Base-by-base conservation (phyloP, 1,140 invertebrate species). In the Bradysia coprophila region DNA sequence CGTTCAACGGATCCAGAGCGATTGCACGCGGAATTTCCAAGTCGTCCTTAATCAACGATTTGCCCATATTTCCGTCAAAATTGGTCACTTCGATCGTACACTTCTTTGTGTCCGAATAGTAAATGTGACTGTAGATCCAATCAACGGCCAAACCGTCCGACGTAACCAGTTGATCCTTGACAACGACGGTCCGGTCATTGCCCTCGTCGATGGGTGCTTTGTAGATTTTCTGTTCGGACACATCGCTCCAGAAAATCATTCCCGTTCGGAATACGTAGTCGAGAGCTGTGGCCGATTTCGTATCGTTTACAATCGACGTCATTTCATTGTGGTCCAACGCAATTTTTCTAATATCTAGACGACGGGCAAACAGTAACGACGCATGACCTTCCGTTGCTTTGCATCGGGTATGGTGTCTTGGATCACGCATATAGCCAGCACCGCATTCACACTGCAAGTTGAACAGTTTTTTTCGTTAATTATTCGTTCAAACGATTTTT, bases 91-190 rank as follows among this genome's bases (percentile, higher is more conserved):
- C 79, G 49, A 96, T 95, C 18, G 78, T 87, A 59, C 94, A 87
- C 49, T 81, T 83, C 22, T 81, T 81, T 3, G 88, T 85, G 56
- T 95, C 89, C 0, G 90, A 96, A 85, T 92, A 97, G 65, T 97
- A 98, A 38, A 98, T 73, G 49, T 95, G 84, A 59, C 84, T 82
- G 61, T 96, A 91, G 40, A 97, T 81, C 93, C 93, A 97, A 63
- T 98, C 93, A 28, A 96, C 82, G 2, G 92, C 90, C 37, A 97
- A 62, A 15, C 91, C 92, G 66, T 97, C 91, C 1, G 89, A 86
- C 9, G 81, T 90, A 6, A 81, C 85, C 20, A 88, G 64, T 54
- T 87, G 79, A 37, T 89, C 72, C 18, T 75, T 75, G 13, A 93
- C 78, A 2, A 93, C 81, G 4, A 84, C 76, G 0, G 73, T 76